A percentile compares a stretch with the other conserved stretches of the same genome.
phyloP scores from a whole-genome alignment of 2,113 vertebrate species.

The Grantiella picta region DNA sequence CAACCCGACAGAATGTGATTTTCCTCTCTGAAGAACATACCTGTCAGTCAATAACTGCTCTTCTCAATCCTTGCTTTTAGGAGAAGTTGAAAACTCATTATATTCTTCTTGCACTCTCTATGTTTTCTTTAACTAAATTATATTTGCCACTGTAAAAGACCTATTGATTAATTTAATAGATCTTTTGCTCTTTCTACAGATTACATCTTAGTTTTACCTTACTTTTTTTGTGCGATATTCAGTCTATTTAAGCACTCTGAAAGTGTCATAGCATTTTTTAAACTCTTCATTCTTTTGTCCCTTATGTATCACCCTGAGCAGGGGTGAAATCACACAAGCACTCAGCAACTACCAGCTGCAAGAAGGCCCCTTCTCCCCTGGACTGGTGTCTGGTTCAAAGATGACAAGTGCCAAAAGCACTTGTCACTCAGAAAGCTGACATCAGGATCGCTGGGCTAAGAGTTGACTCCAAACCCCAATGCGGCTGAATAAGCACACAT shows the following conservation, averaged over 20 bases:
- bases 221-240: not conserved
- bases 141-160: slow-evolving; percentile 27
- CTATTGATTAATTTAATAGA: slow-evolving; percentile 52
- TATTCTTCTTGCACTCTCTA: not conserved
- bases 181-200: not conserved
- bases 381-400: not conserved
- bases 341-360: not conserved
- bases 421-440: slow-evolving; percentile 36
- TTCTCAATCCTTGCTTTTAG: not conserved
- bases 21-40: not conserved
- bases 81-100: not conserved
- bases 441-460: not conserved
- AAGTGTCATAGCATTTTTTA: not conserved
- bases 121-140: slow-evolving; percentile 45
- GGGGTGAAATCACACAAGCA: not conserved
- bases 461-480: not conserved
- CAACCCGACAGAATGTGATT: not conserved
- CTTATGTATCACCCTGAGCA: not conserved
- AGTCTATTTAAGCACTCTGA: not conserved
- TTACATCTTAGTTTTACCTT: slow-evolving; percentile 5
- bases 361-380: not conserved
- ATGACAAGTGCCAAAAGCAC: slow-evolving; percentile 8
- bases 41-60: not conserved
- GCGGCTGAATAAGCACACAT: not conserved
- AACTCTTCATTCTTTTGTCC: not conserved